Base-by-base conservation (phyloP, 2,888 invertebrate species). In the Pristionchus entomophagus region DNA sequence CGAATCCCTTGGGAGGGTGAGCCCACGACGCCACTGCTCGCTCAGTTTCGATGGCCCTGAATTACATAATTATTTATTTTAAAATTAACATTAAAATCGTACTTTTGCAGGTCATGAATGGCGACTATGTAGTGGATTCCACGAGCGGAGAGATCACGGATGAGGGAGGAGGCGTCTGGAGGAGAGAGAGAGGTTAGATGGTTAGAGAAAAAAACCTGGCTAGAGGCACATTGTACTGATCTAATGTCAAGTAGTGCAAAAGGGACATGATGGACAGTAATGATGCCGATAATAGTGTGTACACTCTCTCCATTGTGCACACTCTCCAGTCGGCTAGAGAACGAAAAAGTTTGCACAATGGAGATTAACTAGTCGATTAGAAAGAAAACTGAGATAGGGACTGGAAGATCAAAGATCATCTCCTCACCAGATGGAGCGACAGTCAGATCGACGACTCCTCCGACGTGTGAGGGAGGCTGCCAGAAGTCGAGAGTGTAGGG, bases 41-140 rank as follows among this genome's bases (percentile, higher is more conserved):
- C 85, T 92, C 92, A 51, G 87, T 88, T 49, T 88, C 87, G 14
- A 92, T 92, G 5, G 92, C 92, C 88, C 92, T 92, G 86, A 86
- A 90, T 17, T 3, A 59, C 22, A 3, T 26, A 59, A 59, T 0
- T 10, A 38, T 19, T 51, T 12, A 8, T 59, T 38, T 35, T 69
- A 3, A 22, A n/a, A 26, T 35, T 26, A 26, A 3, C 19, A 10
- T 84, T 41, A 1, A n/a, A n/a, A n/a, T n/a, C 89, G 82, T 49
- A 93, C 93, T 92, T 90, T 51, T 93, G 89, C n/a, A 93, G 85
- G 87, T 93, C 91, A 56, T 91, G 91, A 38, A 92, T 91, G 5
- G 92, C 91, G 10, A 93, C 91, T 35, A 91, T 89, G 88, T 92
- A 93, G 62, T 90, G 90, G 77, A 59, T 90, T 86, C 65, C 90